Evolutionary conservation across 35 echinoderm and acorn worm genomes (phyloP), one percentile per base, ranked within the genome.

Genomic region (Diadema setosum): DNA sequence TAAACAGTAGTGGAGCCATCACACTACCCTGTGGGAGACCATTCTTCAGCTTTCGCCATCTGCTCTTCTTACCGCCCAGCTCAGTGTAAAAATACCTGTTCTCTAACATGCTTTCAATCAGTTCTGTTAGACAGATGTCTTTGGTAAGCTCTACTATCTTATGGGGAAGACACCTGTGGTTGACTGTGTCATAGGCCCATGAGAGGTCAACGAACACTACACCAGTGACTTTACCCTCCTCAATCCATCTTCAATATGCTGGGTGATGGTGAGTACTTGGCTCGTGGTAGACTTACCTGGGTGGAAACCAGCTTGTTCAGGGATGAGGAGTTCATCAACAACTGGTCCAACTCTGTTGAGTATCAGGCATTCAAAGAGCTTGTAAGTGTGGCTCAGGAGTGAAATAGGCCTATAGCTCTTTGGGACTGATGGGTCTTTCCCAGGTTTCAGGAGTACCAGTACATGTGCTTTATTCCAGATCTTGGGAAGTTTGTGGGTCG

Each of bases 91-190:
- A 83, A n/a, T 12, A 32, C 56, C 78, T 83, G 39, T 90, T 90
- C 35, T 83, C 31, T 5, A 90, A 14, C 75, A 90, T 90, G 78
- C 87, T 90, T 65, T 90, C 87, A 65, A 90, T 61, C 52, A 83
- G 39, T 24, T 90, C 55, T 39, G 75, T 90, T 7, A 83, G 52
- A 26, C 39, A 61, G 60, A 37, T 80, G 60, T 86, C 84, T 41
- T 86, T 42, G 0, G 84, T 80, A 30, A 86, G 0, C 32, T 86
- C 84, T 61, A 80, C 18, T 56, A 86, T 86, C 31, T 70, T 87
- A 39, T 78, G 1, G 64, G 76, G 85, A 0, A 87, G 64, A 27
- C 85, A 74, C 50, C 85, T n/a, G n/a, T n/a, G n/a, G n/a, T n/a
- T n/a, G n/a, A n/a, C n/a, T n/a, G n/a, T n/a, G n/a, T n/a, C n/a